Evolutionary conservation across 2,113 vertebrate species (phyloP).

Genomic region (Cyprinodon brontotheroides): DNA sequence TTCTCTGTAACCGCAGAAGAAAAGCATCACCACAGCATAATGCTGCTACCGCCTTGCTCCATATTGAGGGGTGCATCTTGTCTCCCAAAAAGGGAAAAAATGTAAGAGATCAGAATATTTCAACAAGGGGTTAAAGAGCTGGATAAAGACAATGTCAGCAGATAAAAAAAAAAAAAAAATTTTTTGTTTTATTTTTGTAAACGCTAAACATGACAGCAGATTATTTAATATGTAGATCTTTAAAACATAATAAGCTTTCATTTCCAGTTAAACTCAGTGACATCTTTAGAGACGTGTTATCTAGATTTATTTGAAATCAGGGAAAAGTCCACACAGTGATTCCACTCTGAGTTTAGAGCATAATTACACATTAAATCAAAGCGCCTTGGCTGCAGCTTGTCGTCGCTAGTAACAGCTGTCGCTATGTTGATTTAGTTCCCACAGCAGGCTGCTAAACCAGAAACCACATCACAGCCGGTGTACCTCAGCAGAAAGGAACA

Average conservation of each 20-base stretch:
- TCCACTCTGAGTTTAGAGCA: neutral
- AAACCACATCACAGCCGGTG: slow-evolving; percentile 30
- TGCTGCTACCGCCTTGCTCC: neutral
- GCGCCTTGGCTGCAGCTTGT: neutral
- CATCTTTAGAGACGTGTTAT: neutral
- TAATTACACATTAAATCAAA: slow-evolving; percentile 2
- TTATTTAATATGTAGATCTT: neutral
- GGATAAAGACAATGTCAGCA: neutral
- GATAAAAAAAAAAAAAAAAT: too few relatives aligned
- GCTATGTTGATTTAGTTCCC: slow-evolving; percentile 11
- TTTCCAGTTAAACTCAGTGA: neutral
- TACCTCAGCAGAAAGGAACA: slow-evolving; percentile 14
- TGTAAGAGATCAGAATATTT: neutral
- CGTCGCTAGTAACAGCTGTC: slow-evolving; percentile 18
- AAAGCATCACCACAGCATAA: neutral
- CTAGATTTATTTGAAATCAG: neutral
- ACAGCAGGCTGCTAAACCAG: slow-evolving; percentile 23
- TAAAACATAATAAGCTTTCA: neutral
- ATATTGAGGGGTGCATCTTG: neutral
- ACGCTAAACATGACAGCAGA: neutral
- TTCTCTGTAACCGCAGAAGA: neutral
- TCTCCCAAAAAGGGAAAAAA: too few relatives aligned
- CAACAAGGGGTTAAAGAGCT: neutral
- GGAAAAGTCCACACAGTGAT: neutral
- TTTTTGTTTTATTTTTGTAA: neutral